Conservation (phyloP, 2,888 invertebrate species). For the Dysmachus trigonus region DNA sequence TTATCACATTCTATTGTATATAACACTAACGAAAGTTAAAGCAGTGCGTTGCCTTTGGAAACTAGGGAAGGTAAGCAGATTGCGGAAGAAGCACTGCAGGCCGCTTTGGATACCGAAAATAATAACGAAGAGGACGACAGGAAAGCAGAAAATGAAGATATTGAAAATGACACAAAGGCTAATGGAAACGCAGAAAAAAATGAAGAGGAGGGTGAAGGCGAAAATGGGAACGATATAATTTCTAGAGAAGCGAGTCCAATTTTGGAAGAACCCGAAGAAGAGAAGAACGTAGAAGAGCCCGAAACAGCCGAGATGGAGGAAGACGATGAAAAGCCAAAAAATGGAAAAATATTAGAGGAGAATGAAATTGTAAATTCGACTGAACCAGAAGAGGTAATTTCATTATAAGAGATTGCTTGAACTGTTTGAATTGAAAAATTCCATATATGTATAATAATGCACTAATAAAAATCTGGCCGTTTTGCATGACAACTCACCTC, state of each 20-base stretch:
- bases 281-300: constrained; percentile 55
- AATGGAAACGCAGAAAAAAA: constrained; percentile 52
- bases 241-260: constrained; percentile 52
- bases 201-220: not conserved
- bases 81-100: constrained; percentile 7
- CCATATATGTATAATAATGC: not conserved
- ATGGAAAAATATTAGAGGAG: constrained; percentile 38
- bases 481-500: not conserved
- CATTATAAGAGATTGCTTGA: not conserved
- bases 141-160: not conserved
- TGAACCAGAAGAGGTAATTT: constrained; percentile 22
- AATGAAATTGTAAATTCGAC: constrained; percentile 18
- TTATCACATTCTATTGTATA: not conserved
- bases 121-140: constrained; percentile 41
- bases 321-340: constrained; percentile 8
- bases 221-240: not conserved
- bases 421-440: not conserved
- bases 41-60: constrained; percentile 25
- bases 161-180: constrained; percentile 11
- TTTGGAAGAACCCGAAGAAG: constrained; percentile 36
- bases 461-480: not conserved
- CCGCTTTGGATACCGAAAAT: constrained; percentile 35
- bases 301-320: not conserved
- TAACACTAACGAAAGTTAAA: not conserved
- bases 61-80: constrained; percentile 38